phyloP scores from a whole-genome alignment of 2,113 vertebrate species.

The Tyrannus savana region DNA sequence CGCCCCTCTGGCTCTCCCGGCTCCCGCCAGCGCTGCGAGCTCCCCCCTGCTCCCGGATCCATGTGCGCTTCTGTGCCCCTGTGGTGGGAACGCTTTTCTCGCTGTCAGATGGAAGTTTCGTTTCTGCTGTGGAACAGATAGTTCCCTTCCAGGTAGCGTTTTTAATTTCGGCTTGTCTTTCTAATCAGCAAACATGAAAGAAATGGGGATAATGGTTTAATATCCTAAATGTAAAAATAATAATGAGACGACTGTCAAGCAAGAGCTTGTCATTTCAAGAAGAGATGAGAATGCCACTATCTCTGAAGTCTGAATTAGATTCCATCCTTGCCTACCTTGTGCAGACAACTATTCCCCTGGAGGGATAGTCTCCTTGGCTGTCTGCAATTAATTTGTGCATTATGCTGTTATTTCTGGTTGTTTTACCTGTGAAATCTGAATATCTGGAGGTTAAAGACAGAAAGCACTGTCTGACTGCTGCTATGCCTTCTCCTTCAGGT shows the following conservation, averaged over 20 bases:
- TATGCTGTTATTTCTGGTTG: not conserved
- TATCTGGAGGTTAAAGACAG: not conserved
- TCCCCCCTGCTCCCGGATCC: accelerated
- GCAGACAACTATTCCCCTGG: not conserved
- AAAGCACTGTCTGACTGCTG: not conserved
- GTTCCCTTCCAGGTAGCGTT: not conserved
- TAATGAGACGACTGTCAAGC: not conserved
- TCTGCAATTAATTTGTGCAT: not conserved
- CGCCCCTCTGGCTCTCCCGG: too few relatives aligned
- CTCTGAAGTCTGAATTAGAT: not conserved
- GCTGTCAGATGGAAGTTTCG: not conserved
- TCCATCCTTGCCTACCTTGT: not conserved
- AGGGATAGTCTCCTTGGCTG: not conserved
- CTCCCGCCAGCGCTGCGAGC: not conserved
- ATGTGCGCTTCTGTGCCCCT: accelerated
- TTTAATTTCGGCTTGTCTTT: not conserved
- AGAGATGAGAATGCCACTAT: not conserved
- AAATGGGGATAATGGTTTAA: not conserved
- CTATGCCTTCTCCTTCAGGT: not conserved
- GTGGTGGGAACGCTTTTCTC: not conserved
- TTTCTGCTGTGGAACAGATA: not conserved
- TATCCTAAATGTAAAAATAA: not conserved
- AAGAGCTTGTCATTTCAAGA: not conserved
- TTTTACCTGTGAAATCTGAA: not conserved
- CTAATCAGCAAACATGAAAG: not conserved